Conservation (phyloP, 2,113 vertebrate species). For the Syngnathus scovelli region DNA sequence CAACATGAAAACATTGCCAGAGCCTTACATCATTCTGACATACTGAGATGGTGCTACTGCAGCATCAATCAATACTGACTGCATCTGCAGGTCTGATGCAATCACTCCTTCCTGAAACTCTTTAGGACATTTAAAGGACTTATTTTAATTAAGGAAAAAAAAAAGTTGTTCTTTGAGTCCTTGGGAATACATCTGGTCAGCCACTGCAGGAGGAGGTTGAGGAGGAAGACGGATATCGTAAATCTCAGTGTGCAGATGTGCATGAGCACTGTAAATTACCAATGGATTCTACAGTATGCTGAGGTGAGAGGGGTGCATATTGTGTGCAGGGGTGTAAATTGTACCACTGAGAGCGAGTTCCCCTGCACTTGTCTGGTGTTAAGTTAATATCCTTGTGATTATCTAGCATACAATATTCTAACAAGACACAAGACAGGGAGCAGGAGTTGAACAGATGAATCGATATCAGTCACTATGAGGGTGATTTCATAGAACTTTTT, state of each 20-base stretch:
- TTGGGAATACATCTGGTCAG: constrained; percentile 43
- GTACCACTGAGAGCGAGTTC: constrained; percentile 3
- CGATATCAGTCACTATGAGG: constrained; percentile 11
- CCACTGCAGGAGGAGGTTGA: constrained; percentile 16
- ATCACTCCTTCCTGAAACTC: constrained; percentile 17
- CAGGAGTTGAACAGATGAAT: constrained; percentile 17
- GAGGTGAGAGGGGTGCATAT: constrained; percentile 14
- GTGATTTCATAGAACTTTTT: neutral
- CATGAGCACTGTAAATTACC: constrained; percentile 22
- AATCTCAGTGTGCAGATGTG: constrained; percentile 25
- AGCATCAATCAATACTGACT: constrained; percentile 29
- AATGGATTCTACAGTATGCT: constrained; percentile 1
- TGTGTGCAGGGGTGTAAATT: neutral
- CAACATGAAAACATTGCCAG: constrained; percentile 37
- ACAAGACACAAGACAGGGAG: constrained; percentile 2
- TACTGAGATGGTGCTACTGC: constrained; percentile 13
- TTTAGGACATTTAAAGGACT: constrained; percentile 38
- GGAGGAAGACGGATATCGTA: constrained; percentile 15
- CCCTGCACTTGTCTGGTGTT: neutral
- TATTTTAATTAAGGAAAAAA: neutral
- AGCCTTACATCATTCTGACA: constrained; percentile 25
- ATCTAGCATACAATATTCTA: constrained; percentile 16
- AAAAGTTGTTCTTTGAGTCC: neutral
- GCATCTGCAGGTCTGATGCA: constrained; percentile 6
- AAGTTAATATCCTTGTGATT: constrained; percentile 1